Base-by-base conservation (phyloP, 2,888 invertebrate species). In the Drosophila neonasuta region DNA sequence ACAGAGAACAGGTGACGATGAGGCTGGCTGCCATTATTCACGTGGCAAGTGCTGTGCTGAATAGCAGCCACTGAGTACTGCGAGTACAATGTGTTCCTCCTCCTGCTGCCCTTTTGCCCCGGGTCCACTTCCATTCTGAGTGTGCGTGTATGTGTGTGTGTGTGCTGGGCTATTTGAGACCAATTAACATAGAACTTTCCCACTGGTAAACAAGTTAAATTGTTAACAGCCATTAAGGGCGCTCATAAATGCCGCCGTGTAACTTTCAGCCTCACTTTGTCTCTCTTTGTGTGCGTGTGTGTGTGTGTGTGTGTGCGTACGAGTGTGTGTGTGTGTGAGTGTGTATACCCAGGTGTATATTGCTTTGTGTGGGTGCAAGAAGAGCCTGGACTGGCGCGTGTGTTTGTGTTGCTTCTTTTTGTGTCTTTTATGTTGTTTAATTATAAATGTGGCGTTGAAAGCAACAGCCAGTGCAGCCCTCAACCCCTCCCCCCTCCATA, bases 351-450 rank as follows among this genome's bases (percentile, higher is more conserved):
- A 70, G 76, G 54, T 52, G 63, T 60, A 46, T 59, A 48, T 61
- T 55, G 32, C 50, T 44, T 54, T 60, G 50, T 62, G 62, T 58
- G 54, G 30, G 59, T 67, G 56, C 63, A 61, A 50, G 56, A 61
- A 50, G 56, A 57, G 60, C 44, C 17, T 62, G 52, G 58, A 44
- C 24, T 62, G 52, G 30, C 52, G 41, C 61, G 64, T 60, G 60
- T 77, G 59, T 68, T 49, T 62, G 61, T 65, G 71, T 66, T 66
- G 62, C 58, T 68, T 76, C 87, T 83, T 86, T 82, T 86, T 82
- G 88, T 82, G 87, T 86, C 85, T 86, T 83, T 81, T 88, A 85
- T 87, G 87, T 86, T 86, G 88, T 87, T 87, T 87, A 82, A 82
- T 82, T 82, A 87, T 82, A 88, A 86, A 82, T 82, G 88, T 74